Conservation (phyloP, 2,797 vertebrate species). For the Chaetophractus vellerosus region DNA sequence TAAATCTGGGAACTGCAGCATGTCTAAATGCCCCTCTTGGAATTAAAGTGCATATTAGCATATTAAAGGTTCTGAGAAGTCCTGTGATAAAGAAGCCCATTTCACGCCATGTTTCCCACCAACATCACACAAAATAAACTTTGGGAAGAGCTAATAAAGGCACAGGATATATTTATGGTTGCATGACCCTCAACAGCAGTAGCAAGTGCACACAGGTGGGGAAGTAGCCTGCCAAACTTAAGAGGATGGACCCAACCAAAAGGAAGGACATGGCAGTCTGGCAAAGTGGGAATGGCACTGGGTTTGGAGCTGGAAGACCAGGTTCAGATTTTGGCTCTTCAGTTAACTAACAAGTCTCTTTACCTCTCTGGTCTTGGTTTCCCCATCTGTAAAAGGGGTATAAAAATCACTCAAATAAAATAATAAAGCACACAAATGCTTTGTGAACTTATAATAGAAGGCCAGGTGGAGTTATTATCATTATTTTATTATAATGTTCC, state of each 20-base stretch:
- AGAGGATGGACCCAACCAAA: neutral
- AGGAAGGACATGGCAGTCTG: neutral
- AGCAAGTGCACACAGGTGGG: neutral
- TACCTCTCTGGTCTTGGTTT: slow-evolving; percentile 7
- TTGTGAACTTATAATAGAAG: neutral
- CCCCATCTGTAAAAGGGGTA: neutral
- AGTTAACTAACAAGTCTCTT: neutral
- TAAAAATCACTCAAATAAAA: neutral
- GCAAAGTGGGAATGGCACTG: neutral
- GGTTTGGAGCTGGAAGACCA: neutral
- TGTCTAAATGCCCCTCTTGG: neutral
- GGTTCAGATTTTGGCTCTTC: neutral
- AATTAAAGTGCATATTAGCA: neutral
- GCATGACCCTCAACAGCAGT: neutral
- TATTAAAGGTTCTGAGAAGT: neutral
- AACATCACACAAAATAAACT: neutral
- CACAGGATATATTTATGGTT: neutral
- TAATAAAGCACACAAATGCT: neutral
- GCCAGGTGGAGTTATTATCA: neutral
- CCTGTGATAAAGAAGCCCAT: neutral
- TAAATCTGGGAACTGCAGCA: neutral
- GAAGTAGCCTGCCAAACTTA: neutral
- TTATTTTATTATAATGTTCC: neutral
- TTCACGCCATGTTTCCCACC: neutral
- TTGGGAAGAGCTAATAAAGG: neutral